Evolutionary conservation across 2,113 vertebrate species (phyloP).

Genomic region (Chroicocephalus ridibundus): DNA sequence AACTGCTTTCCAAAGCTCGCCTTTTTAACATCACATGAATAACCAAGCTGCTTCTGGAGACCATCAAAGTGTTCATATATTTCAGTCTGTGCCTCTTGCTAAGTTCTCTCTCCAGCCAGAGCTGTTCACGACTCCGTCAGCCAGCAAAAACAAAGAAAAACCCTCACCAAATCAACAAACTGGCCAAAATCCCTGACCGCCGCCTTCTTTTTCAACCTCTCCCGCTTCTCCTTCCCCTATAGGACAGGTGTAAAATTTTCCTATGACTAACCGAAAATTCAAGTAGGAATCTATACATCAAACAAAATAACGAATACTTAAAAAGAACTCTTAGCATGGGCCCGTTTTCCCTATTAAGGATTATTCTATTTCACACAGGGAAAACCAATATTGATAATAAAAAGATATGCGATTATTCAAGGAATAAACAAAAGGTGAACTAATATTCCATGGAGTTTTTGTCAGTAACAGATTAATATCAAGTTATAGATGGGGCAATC

Average conservation of each 20-base stretch:
- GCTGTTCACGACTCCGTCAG: not conserved
- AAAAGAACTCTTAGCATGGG: not conserved
- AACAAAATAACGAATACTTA: not conserved
- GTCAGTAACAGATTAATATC: not conserved
- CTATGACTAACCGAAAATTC: not conserved
- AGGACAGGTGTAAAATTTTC: not conserved
- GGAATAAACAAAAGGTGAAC: not conserved
- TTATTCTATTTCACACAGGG: not conserved
- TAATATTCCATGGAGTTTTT: not conserved
- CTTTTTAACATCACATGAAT: not conserved
- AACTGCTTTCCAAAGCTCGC: not conserved
- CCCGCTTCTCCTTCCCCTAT: not conserved
- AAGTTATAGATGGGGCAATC: not conserved
- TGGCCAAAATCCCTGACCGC: not conserved
- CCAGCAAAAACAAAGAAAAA: conserved; percentile 13
- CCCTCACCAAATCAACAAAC: not conserved
- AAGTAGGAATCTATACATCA: not conserved
- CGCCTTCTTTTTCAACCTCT: not conserved
- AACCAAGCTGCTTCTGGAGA: not conserved
- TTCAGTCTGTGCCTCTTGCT: not conserved
- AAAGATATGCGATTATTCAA: not conserved
- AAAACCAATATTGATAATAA: not conserved
- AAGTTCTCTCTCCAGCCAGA: not conserved
- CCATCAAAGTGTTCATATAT: not conserved
- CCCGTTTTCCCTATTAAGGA: not conserved